Evolutionary conservation across 2,797 vertebrate species (phyloP).

Genomic region (Myotis daubentonii): DNA sequence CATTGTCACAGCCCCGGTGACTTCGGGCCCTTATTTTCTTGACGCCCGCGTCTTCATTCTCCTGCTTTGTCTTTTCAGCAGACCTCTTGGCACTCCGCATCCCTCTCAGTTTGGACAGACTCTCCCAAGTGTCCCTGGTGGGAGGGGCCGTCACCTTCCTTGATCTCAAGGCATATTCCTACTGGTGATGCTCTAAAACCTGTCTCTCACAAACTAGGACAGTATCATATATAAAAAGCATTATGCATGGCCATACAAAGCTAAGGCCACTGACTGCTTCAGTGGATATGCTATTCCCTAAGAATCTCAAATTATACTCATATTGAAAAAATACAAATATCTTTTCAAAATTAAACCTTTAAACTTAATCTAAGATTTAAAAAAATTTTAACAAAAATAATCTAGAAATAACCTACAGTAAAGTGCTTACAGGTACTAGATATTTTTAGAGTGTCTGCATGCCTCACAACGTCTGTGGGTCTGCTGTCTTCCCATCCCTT

Average conservation of each 20-base stretch:
- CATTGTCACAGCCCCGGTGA: neutral
- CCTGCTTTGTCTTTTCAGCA: neutral
- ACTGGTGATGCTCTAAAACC: neutral
- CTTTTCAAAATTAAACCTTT: constrained; percentile 21
- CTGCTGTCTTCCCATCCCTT: neutral
- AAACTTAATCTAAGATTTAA: neutral
- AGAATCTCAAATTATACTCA: constrained; percentile 8
- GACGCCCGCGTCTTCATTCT: neutral
- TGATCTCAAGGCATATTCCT: neutral
- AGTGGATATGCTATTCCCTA: neutral
- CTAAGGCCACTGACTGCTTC: neutral
- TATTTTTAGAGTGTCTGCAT: neutral
- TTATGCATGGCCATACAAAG: neutral
- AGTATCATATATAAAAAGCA: neutral
- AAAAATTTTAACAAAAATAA: neutral
- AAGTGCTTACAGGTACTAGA: neutral
- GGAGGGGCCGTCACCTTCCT: no score
- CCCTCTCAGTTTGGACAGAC: no score
- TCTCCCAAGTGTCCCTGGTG: no score
- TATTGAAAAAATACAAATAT: neutral
- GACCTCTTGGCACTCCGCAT: no score
- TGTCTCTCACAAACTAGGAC: neutral
- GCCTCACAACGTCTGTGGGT: neutral
- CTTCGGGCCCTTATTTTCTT: constrained; percentile 56
- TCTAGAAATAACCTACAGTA: neutral